phyloP scores from a whole-genome alignment of 2,888 invertebrate genomes.

The Epirrita christyi region DNA sequence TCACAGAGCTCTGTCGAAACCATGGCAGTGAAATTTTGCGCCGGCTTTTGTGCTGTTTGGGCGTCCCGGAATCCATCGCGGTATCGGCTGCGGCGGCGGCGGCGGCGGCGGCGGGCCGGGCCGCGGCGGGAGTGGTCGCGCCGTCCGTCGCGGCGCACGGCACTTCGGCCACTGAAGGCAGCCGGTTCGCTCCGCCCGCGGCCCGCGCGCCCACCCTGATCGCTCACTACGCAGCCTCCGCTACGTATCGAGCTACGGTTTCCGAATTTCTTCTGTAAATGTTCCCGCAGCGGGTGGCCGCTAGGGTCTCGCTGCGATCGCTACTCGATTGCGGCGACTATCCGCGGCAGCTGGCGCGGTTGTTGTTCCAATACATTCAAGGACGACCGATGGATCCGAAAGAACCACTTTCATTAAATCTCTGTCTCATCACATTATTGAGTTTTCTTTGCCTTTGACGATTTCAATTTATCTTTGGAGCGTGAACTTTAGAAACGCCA shows the following conservation, averaged over 20 bases:
- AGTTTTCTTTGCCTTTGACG: constrained; percentile 7
- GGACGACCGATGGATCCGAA: constrained; percentile 5
- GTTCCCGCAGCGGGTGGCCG: constrained; percentile 57
- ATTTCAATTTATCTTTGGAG: neutral
- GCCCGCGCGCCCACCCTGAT: constrained; percentile 51
- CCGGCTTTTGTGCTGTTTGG: constrained; percentile 88
- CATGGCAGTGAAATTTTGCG: constrained; percentile 95
- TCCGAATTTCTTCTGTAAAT: constrained; percentile 64
- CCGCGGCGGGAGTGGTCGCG: constrained; percentile 60
- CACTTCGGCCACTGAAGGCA: constrained; percentile 63
- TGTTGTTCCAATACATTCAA: constrained; percentile 15
- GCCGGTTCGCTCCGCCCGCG: constrained; percentile 50
- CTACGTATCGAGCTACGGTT: constrained; percentile 75
- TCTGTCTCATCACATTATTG: constrained; percentile 4
- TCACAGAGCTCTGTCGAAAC: constrained; percentile 93
- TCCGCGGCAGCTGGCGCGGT: constrained; percentile 4
- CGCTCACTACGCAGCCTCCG: constrained; percentile 79
- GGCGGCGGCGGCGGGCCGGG: constrained; percentile 58
- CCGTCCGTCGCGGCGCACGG: constrained; percentile 68
- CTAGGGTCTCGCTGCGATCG: constrained; percentile 76
- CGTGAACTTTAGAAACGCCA: neutral
- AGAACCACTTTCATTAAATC: constrained; percentile 12
- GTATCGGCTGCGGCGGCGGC: constrained; percentile 50
- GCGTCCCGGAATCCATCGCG: constrained; percentile 59
- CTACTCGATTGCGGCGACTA: constrained; percentile 39